Base-by-base conservation (phyloP, 2,888 invertebrate genomes). In the Campoletis raptor region DNA sequence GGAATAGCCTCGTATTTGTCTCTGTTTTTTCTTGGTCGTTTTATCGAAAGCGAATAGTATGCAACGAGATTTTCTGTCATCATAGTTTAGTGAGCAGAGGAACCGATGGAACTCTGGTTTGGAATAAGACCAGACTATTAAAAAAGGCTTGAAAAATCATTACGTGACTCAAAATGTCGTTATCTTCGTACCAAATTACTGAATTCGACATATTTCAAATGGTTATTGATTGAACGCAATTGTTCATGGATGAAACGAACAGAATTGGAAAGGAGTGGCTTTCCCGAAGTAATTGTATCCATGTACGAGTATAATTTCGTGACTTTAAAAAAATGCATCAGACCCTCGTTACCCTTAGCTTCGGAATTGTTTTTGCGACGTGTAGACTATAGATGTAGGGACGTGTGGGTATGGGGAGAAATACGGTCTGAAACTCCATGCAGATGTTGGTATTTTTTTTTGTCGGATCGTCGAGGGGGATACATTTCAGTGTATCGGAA, bases 401-500 rank as follows among this genome's bases (percentile, higher is more conserved):
- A n/a, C n/a, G n/a, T n/a, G n/a, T n/a, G n/a, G n/a, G n/a, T 57
- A 24, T 57, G n/a, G 24, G 10, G 10, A 10, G 12, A 57, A 57
- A 24, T 57, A 57, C 24, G 5, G n/a, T n/a, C n/a, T n/a, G n/a
- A n/a, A 57, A 1, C 9, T 57, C 9, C 24, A 57, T 57, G 57
- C 24, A 57, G 24, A 24, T 57, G 24, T 24, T 24, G 12, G 12
- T 66, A 48, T 72, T 9, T 67, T 42, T 69, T 48, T 72, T 52
- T 12, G 21, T 7, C 48, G 18, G 61, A n/a, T 52, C 24, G 30
- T 73, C 36, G 30, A n/a, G 52, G 37, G 52, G 37, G n/a, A 61
- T 30, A 52, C 72, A 76, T 76, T 15, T 67, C 48, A 52, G 69
- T 37, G 73, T 81, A 73, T 81, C 48, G 66, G 54, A 66, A 81